Conservation (phyloP, 2,797 vertebrate genomes). For the Acanthurus tractus region DNA sequence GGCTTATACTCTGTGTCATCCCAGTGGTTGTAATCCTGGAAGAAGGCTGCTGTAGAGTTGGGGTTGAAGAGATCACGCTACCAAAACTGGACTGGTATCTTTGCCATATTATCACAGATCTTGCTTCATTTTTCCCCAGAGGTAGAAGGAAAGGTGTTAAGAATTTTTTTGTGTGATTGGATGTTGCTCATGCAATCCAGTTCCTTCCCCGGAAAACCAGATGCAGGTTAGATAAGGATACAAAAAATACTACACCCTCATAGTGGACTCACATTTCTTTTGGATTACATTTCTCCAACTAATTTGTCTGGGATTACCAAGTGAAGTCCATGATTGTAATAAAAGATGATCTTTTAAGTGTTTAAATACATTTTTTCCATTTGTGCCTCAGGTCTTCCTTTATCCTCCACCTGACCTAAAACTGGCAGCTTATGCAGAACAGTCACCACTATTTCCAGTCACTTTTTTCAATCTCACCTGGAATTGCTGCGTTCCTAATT, state of each 20-base stretch:
- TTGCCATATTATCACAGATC: conserved; percentile 21
- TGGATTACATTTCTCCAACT: neutral
- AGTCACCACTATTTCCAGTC: conserved; percentile 3
- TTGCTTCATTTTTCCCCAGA: conserved; percentile 26
- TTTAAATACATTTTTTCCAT: conserved; percentile 20
- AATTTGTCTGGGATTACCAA: conserved; percentile 22
- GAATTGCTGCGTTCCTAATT: conserved; percentile 8
- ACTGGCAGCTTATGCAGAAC: neutral
- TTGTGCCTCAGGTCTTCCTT: neutral
- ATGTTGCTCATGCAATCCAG: neutral
- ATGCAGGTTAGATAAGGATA: conserved; percentile 17
- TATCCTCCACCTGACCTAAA: neutral
- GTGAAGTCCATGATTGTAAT: conserved; percentile 1
- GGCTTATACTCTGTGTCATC: neutral
- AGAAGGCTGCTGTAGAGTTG: neutral
- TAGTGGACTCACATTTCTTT: neutral
- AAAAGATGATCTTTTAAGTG: conserved; percentile 16
- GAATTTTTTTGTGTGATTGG: conserved; percentile 29
- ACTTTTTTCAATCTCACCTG: conserved; percentile 18
- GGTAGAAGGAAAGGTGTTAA: conserved; percentile 17
- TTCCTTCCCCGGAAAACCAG: conserved; percentile 38
- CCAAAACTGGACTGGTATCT: conserved; percentile 16
- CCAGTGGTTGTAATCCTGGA: conserved; percentile 6
- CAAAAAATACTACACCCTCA: conserved; percentile 4
- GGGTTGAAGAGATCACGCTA: neutral